Conservation (phyloP, 2,888 invertebrate genomes). For the Acanthacorydalis orientalis region DNA sequence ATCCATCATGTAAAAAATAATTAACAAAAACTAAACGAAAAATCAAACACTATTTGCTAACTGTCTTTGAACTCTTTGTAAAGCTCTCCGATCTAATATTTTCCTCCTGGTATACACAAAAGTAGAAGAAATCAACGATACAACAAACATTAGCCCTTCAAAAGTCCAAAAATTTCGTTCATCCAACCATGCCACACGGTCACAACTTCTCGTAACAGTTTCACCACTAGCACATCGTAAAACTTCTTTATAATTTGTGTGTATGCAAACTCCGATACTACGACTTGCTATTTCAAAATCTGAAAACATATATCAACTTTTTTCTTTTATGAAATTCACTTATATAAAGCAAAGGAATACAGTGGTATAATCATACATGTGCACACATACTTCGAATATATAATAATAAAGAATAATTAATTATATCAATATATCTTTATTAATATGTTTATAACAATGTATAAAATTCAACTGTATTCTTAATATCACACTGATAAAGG, state of each 20-base stretch:
- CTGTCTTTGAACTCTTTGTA: constrained; percentile 51
- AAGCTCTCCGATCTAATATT: constrained; percentile 46
- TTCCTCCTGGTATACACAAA: constrained; percentile 47
- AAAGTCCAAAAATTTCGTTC: constrained; percentile 74
- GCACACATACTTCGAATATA: not conserved
- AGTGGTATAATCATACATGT: not conserved
- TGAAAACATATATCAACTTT: constrained; percentile 18
- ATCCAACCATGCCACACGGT: constrained; percentile 68
- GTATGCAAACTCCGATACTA: constrained; percentile 66
- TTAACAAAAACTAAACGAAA: constrained; percentile 2
- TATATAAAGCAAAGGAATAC: too few relatives aligned
- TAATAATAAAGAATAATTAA: too few relatives aligned
- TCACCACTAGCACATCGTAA: constrained; percentile 66
- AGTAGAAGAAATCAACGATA: constrained; percentile 45
- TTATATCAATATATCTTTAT: too few relatives aligned
- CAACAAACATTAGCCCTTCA: constrained; percentile 48
- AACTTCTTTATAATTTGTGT: constrained; percentile 70
- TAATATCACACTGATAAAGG: too few relatives aligned
- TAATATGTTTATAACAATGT: too few relatives aligned
- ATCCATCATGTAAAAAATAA: constrained; percentile 14
- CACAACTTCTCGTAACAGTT: constrained; percentile 71
- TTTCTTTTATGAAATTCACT: too few relatives aligned
- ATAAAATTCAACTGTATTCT: too few relatives aligned
- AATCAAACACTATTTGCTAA: constrained; percentile 42
- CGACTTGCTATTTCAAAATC: constrained; percentile 70